Conservation (phyloP, 2,888 invertebrate species). For the Dicyrtomina minuta region DNA sequence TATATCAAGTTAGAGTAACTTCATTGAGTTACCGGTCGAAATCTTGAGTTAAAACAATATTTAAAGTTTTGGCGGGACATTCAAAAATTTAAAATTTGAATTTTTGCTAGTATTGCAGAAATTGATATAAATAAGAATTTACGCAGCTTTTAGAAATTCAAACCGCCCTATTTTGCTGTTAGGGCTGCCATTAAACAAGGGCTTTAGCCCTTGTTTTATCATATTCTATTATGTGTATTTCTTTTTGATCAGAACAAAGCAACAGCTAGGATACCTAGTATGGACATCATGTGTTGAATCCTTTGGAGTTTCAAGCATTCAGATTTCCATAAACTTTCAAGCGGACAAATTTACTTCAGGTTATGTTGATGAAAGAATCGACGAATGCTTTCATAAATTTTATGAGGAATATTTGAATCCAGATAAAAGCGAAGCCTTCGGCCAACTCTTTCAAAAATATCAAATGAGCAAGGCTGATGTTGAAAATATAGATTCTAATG, state of each 20-base stretch:
- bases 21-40: too few species aligned
- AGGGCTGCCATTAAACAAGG: too few species aligned
- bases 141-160: too few species aligned
- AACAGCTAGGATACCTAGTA: slow-evolving; percentile 41
- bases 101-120: too few species aligned
- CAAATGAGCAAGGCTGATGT: neutral
- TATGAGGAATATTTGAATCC: slow-evolving; percentile 21
- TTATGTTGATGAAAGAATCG: slow-evolving; percentile 40
- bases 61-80: too few species aligned
- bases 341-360: slow-evolving; percentile 42
- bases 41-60: too few species aligned
- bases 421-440: neutral
- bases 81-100: too few species aligned
- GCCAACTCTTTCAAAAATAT: slow-evolving; percentile 5
- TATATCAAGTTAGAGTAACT: too few species aligned
- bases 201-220: neutral
- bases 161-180: neutral
- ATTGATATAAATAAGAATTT: too few species aligned
- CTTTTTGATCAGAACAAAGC: slow-evolving; percentile 27
- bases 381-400: slow-evolving; percentile 29
- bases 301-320: slow-evolving; percentile 29
- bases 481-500: neutral
- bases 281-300: slow-evolving; percentile 33
- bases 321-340: slow-evolving; percentile 36
- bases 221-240: neutral